Percentiles rank a stretch among this genome's conserved stretches.
Conservation (phyloP, 2,113 vertebrate genomes). For the Sorex fumeus region DNA sequence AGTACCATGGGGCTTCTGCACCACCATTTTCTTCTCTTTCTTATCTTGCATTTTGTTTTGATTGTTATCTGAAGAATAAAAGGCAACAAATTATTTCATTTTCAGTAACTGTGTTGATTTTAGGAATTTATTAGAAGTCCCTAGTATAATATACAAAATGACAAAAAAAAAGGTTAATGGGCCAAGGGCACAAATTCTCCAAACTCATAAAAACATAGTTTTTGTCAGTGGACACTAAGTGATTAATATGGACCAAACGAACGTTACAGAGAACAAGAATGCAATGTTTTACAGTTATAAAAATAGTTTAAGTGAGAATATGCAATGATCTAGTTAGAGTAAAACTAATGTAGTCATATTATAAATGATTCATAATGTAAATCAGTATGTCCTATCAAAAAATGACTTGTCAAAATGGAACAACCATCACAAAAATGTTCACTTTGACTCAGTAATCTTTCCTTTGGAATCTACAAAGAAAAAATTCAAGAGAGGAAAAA, state of each 20-base stretch:
- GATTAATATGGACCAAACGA: background rate
- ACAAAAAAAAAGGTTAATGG: constrained; percentile 1
- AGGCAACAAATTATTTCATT: constrained; percentile 55
- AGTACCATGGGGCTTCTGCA: constrained; percentile 90
- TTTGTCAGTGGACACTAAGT: constrained; percentile 21
- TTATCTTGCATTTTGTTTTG: constrained; percentile 91
- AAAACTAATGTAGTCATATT: background rate
- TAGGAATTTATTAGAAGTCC: no score
- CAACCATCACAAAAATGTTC: background rate
- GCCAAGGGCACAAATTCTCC: background rate
- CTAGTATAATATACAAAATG: background rate
- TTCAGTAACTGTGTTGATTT: background rate
- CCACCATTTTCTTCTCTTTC: constrained; percentile 92
- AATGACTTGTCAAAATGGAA: constrained; percentile 3
- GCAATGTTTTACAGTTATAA: background rate
- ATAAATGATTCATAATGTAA: background rate
- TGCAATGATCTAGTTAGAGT: background rate
- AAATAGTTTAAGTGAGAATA: constrained; percentile 27
- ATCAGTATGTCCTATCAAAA: constrained; percentile 15
- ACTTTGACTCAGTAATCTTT: background rate
- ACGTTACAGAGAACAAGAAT: background rate
- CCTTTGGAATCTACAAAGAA: background rate
- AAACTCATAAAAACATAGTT: background rate
- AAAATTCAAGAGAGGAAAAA: constrained; percentile 53
- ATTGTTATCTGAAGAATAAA: constrained; percentile 88